Evolutionary conservation across 2,797 vertebrate genomes (phyloP).

Genomic region (Myotis myotis): DNA sequence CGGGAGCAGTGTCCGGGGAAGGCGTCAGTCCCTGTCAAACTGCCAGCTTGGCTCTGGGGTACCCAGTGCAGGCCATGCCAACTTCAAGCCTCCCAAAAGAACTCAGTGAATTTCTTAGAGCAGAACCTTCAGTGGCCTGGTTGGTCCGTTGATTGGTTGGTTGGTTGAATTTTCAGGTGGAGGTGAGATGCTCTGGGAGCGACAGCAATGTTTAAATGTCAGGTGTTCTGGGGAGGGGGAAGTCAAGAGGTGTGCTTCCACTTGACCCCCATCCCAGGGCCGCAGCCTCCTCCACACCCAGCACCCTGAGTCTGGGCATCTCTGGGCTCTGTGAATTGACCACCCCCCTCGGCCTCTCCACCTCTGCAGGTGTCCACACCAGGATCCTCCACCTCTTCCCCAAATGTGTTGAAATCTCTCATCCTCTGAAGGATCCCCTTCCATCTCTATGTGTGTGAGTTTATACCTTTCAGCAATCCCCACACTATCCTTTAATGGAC

Average conservation of each 20-base stretch:
- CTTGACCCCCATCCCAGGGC: neutral
- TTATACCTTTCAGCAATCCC: neutral
- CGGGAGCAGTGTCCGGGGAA: rapidly evolving
- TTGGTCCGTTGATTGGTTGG: neutral
- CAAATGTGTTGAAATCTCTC: neutral
- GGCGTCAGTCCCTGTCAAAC: rapidly evolving
- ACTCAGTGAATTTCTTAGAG: neutral
- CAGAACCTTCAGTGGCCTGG: rapidly evolving
- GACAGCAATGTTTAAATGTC: too few species aligned
- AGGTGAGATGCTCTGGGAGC: too few species aligned
- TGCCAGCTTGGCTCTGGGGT: neutral
- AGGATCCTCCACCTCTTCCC: neutral
- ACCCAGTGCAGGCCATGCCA: neutral
- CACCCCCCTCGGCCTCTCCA: rapidly evolving
- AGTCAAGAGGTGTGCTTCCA: neutral
- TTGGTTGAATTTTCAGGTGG: neutral
- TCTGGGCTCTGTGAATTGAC: neutral
- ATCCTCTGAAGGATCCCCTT: neutral
- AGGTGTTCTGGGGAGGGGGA: too few species aligned
- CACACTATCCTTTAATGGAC: too few species aligned
- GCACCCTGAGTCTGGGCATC: rapidly evolving
- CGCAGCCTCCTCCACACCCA: neutral
- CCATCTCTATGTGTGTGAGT: neutral
- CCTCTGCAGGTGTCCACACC: rapidly evolving
- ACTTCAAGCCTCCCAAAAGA: neutral